Evolutionary conservation across 1,140 invertebrate species (phyloP).

Genomic region (Chrysopa pallens): DNA sequence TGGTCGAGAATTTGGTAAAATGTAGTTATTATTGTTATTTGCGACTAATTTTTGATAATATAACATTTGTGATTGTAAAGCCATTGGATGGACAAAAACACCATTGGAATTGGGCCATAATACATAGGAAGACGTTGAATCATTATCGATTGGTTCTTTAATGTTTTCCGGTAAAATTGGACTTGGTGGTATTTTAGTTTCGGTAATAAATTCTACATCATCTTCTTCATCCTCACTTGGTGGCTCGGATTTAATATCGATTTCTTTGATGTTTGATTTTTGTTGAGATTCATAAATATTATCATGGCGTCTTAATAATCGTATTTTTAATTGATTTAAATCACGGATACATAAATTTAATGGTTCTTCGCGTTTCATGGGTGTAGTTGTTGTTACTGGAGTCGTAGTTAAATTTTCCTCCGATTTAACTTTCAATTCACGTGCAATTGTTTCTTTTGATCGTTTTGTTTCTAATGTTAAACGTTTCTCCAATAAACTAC

Average conservation of each 20-base stretch:
- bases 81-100: slow-evolving; percentile 51
- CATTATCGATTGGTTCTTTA: not conserved
- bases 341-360: slow-evolving; percentile 70
- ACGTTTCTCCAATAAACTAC: slow-evolving; percentile 45
- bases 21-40: slow-evolving; percentile 10
- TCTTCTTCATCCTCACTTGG: slow-evolving; percentile 26
- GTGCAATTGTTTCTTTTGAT: slow-evolving; percentile 8
- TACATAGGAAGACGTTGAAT: slow-evolving; percentile 20
- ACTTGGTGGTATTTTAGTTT: slow-evolving; percentile 23
- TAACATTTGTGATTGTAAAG: slow-evolving; percentile 46
- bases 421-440: slow-evolving; percentile 5
- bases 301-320: slow-evolving; percentile 35
- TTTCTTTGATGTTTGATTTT: slow-evolving; percentile 13
- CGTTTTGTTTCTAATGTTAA: slow-evolving; percentile 41
- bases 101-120: slow-evolving; percentile 47
- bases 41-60: slow-evolving; percentile 54
- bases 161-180: slow-evolving; percentile 7
- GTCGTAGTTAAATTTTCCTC: slow-evolving; percentile 3
- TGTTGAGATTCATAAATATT: slow-evolving; percentile 32
- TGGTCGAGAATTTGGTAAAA: not conserved
- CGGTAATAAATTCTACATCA: slow-evolving; percentile 33
- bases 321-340: slow-evolving; percentile 41
- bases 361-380: slow-evolving; percentile 37
- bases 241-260: slow-evolving; percentile 31
- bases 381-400: slow-evolving; percentile 1